Evolutionary conservation across 2,797 vertebrate species (phyloP), one percentile per base, ranked within the genome.

Genomic region (Eleutherodactylus coqui): DNA sequence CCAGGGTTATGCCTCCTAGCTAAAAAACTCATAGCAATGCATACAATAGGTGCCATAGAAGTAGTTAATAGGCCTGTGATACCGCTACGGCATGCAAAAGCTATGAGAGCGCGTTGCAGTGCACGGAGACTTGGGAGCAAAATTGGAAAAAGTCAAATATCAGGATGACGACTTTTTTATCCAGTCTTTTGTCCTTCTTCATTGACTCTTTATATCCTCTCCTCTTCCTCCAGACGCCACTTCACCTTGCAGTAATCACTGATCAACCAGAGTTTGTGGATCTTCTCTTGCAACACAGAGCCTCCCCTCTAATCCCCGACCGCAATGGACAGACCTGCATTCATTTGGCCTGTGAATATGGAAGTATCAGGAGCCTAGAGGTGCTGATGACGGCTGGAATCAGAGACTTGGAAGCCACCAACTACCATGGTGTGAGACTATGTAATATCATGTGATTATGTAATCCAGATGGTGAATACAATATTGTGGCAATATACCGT

Each of bases 191-290:
- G 60, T 32, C 14, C 16, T 64, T 67, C 21, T 13, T 45, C 11
- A 43, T 27, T 73, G 11, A 41, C 24, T 73, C 34, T 41, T 45
- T 27, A 13, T 14, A 45, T 27, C 41, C 10, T 14, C 13, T 41
- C 36, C 24, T 41, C 29, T 34, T 17, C 24, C 17, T 41, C 1
- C 88, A 98, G 97, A 97, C 97, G 0, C 97, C 97, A 0, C 93
- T 98, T 45, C 97, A 98, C 90, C 90, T 97, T 91, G 96, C 96
- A 0, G 95, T 97, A 85, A 97, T 97, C 90, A 97, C 96, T 34
- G 91, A 93, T 55, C 94, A 97, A 88, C 88, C 91, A 0, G 55
- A 80, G 0, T 88, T 97, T 82, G 96, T 97, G 87, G 86, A 91
- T 11, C 85, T 90, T 41, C 89, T 98, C 84, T 76, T 97, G 86